Conservation (phyloP, 2,113 vertebrate genomes). For the Haplotaxodon microlepis region DNA sequence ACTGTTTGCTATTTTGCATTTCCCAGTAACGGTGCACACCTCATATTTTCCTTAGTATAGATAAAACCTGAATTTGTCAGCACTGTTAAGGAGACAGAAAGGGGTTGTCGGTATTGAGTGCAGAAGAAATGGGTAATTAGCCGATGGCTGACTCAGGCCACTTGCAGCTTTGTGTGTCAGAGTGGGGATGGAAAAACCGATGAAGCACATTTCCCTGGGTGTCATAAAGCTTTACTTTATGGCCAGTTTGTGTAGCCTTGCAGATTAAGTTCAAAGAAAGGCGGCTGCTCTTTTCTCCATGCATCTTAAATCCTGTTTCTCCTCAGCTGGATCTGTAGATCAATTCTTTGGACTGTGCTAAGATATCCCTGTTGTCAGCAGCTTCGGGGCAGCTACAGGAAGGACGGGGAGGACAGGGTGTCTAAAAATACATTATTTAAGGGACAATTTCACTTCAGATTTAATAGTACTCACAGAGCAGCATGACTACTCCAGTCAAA, state of each 20-base stretch:
- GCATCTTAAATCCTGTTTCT: constrained; percentile 68
- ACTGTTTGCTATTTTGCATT: not conserved
- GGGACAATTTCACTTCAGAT: constrained; percentile 38
- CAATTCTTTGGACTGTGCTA: constrained; percentile 39
- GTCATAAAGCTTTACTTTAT: constrained; percentile 71
- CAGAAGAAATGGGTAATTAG: constrained; percentile 63
- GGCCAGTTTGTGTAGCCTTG: constrained; percentile 66
- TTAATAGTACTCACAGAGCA: constrained; percentile 5
- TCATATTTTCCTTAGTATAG: constrained; percentile 24
- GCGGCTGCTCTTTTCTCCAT: constrained; percentile 44
- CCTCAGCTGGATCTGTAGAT: constrained; percentile 57
- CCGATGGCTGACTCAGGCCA: constrained; percentile 62
- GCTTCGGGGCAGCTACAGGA: constrained; percentile 26
- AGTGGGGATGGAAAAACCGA: constrained; percentile 51
- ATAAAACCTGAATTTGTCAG: constrained; percentile 44
- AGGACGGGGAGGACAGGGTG: constrained; percentile 3
- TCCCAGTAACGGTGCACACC: not conserved
- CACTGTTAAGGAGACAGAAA: constrained; percentile 41
- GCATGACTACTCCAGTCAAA: constrained; percentile 19
- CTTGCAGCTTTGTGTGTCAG: constrained; percentile 60
- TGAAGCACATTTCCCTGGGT: constrained; percentile 58
- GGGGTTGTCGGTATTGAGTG: constrained; percentile 29
- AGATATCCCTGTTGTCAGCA: constrained; percentile 59
- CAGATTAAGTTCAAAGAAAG: constrained; percentile 73
- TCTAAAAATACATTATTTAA: constrained; percentile 54